Evolutionary conservation across 2,113 vertebrate species (phyloP).

Genomic region (Upupa epops): DNA sequence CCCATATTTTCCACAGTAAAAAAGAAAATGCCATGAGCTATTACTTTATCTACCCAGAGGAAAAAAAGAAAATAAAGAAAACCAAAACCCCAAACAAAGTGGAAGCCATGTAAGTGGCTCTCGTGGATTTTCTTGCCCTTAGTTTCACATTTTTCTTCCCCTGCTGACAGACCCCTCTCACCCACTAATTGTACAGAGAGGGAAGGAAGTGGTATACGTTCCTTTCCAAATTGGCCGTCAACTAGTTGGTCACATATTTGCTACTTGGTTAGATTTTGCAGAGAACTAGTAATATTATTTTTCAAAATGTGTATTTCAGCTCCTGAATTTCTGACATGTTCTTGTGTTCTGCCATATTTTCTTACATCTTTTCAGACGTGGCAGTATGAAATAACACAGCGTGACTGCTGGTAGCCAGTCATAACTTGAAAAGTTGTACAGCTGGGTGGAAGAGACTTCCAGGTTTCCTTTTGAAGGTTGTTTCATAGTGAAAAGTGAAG

Average conservation of each 20-base stretch:
- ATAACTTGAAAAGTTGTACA: neutral
- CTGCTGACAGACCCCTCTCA: slow-evolving; percentile 24
- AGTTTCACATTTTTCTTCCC: slow-evolving; percentile 35
- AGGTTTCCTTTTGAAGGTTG: neutral
- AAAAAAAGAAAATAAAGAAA: slow-evolving; percentile 23
- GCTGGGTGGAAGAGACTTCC: neutral
- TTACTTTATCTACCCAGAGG: slow-evolving; percentile 7
- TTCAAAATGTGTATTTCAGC: neutral
- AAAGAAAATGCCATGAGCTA: neutral
- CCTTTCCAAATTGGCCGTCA: slow-evolving; percentile 19
- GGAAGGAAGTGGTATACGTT: slow-evolving; percentile 21
- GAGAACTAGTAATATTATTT: neutral
- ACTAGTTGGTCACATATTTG: neutral
- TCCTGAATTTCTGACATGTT: neutral
- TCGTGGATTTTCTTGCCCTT: neutral
- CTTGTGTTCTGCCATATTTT: neutral
- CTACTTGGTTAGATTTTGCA: slow-evolving; percentile 12
- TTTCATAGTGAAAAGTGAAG: neutral
- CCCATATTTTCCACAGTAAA: slow-evolving; percentile 9
- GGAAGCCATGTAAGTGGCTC: neutral
- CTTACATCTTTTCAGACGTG: neutral
- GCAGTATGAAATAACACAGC: neutral
- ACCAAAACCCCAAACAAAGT: neutral
- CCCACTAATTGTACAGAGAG: slow-evolving; percentile 1
- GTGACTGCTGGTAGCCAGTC: neutral